phyloP scores from a whole-genome alignment of 2,113 vertebrate species.

The Ailuropoda melanoleuca region DNA sequence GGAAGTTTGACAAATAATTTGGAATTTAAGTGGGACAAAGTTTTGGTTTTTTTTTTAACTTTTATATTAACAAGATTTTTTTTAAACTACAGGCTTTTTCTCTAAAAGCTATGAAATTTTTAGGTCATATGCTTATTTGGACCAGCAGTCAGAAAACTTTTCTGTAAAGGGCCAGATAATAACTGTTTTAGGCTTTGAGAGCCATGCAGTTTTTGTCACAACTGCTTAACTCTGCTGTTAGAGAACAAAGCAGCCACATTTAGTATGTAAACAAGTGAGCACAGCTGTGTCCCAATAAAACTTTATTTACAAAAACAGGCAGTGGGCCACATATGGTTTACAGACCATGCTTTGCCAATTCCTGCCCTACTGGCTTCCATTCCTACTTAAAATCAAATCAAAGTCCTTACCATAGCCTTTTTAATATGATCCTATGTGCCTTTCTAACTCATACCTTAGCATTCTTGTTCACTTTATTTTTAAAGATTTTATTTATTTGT shows the following conservation, averaged over 20 bases:
- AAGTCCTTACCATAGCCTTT: neutral
- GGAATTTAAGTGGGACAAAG: conserved; percentile 39
- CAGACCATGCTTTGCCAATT: neutral
- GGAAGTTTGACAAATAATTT: conserved; percentile 25
- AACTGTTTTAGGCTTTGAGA: neutral
- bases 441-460: neutral
- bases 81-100: neutral
- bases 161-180: neutral
- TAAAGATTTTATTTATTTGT: neutral
- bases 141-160: neutral
- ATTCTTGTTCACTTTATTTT: neutral
- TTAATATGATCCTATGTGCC: neutral
- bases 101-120: conserved; percentile 1
- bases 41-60: conserved; percentile 1
- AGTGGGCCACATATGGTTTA: neutral
- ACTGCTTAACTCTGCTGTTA: neutral
- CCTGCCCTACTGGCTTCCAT: neutral
- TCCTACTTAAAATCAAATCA: neutral
- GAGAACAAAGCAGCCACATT: neutral
- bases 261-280: neutral
- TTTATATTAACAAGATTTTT: neutral
- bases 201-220: neutral
- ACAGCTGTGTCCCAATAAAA: conserved; percentile 24
- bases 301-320: neutral
- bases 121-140: conserved; percentile 24